Evolutionary conservation across 2,797 vertebrate genomes (phyloP).

Genomic region (Rhynchonycteris naso): DNA sequence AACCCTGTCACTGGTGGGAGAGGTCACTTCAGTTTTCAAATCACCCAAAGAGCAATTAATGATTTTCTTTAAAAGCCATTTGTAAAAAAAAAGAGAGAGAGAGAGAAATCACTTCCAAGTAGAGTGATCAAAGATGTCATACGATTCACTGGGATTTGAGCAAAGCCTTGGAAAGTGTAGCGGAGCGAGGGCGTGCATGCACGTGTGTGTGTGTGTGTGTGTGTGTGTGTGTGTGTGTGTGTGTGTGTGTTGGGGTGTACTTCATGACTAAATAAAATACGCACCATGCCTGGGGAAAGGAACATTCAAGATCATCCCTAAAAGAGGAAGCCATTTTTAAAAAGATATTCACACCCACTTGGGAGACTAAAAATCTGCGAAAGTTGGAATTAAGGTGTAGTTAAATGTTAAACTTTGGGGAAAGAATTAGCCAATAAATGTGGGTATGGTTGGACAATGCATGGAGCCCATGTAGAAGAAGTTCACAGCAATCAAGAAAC

Average conservation of each 20-base stretch:
- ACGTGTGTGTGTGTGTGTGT: too few species aligned
- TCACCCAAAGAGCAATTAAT: background rate
- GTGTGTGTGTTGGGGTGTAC: background rate
- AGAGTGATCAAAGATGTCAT: background rate
- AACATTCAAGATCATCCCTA: background rate
- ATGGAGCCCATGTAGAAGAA: background rate
- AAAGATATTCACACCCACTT: background rate
- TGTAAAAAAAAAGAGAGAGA: background rate
- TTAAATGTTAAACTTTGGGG: background rate
- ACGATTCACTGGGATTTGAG: background rate
- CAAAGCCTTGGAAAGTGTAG: background rate
- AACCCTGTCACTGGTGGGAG: fast-evolving
- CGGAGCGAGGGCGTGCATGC: background rate
- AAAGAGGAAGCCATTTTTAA: background rate
- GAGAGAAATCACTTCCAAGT: background rate
- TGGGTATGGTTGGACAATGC: background rate
- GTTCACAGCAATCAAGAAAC: background rate
- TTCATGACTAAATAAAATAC: background rate
- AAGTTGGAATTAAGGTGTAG: background rate
- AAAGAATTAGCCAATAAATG: background rate
- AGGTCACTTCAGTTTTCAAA: background rate
- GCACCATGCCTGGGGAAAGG: background rate
- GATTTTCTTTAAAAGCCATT: background rate
- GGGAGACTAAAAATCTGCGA: background rate
- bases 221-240: background rate